Evolutionary conservation across 2,888 invertebrate genomes (phyloP), one percentile per base, ranked within the genome.

Genomic region (Adelognathus sp.): DNA sequence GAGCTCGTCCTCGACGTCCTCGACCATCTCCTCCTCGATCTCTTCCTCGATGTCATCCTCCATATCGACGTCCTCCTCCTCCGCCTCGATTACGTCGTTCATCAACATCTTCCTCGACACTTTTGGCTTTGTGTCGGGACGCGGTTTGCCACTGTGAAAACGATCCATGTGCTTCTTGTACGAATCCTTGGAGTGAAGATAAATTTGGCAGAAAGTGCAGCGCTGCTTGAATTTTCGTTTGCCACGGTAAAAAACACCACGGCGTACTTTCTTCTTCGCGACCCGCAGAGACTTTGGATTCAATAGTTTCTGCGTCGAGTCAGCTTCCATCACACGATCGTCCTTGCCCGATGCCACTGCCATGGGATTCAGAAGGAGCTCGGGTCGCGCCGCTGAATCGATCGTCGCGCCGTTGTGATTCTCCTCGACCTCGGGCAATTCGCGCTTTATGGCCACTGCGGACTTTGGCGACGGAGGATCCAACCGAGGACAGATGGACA

Each of bases 401-500:
- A 84, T 69, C 52, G 89, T 89, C 46, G 46, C 36, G 16, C 54
- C 52, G 14, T 50, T 14, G 11, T 21, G 33, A 21, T 64, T 46
- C 2, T 83, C 85, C 2, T 86, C 86, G 1, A 87, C 86, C 75
- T 89, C 86, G 90, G 91, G 77, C 4, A 92, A 84, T 70, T 93
- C 94, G 79, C 91, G 92, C 84, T 93, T 94, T 31, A 94, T 92
- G 81, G 92, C 6, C 0, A 41, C 9, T 44, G 6, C 36, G 1
- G 9, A 60, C 5, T 39, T 27, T 9, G 39, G 24, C 16, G 67
- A 60, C 41, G 11, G 29, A 16, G 14, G 14, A 0, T 6, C 29
- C 1, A 16, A 6, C 2, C 29, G n/a, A 0, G 92, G 92, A 2
- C n/a, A 31, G 2, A 39, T 27, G n/a, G 24, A 39, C 33, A 41